Evolutionary conservation across 2,888 invertebrate genomes (phyloP), one percentile per base, ranked within the genome.

Genomic region (Dexiosoma caninum): DNA sequence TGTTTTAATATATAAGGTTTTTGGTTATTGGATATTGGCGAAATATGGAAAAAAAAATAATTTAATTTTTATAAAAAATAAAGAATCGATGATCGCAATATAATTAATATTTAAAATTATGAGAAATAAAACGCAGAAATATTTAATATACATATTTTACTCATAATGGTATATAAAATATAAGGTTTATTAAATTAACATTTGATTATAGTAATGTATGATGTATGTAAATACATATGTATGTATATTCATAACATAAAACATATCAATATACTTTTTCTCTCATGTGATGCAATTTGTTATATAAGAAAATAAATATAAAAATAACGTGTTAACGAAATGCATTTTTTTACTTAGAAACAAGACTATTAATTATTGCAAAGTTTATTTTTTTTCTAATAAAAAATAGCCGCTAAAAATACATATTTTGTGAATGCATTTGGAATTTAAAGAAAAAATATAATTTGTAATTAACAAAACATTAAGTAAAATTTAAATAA

Each of bases 131-230:
- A 77, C 42, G 12, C 55, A 72, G 64, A 53, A 62, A 16, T 57
- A 10, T 59, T 57, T n/a, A 60, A 42, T 30, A 32, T 30, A 35
- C 53, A 35, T 69, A 44, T 59, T 44, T 69, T 69, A 21, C 53
- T 72, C n/a, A n/a, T 30, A 46, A 62, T 77, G 23, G 62, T 77
- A 62, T 81, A 77, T 74, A 81, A 74, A 74, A 78, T 78, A 78
- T 74, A 74, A 81, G 76, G 77, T 81, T 81, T 81, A 77, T 81
- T 74, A 49, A 80, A 79, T 80, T 60, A 80, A 66, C 40, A 66
- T 72, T 53, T 49, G 57, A 32, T 75, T 69, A 69, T 79, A 57
- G 37, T 70, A 64, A 66, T 72, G 9, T 49, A 74, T 53, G 51
- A 8, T 49, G 64, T 49, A 32, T 62, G 42, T 67, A 78, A 70